phyloP scores from a whole-genome alignment of 2,797 vertebrate genomes.

The Epinephelus coioides region DNA sequence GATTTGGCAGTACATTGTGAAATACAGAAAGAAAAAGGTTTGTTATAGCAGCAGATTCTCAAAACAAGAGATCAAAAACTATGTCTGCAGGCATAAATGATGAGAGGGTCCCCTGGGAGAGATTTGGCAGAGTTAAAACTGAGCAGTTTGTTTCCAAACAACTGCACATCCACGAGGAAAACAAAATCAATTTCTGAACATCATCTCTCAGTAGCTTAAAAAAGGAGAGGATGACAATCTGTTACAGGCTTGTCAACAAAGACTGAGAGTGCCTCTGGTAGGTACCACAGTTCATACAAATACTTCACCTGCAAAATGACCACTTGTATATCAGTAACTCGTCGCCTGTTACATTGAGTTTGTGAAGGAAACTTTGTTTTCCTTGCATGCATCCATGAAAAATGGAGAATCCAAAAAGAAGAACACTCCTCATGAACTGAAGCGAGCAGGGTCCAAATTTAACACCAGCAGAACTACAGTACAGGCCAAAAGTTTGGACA shows the following conservation, averaged over 20 bases:
- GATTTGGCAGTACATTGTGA: slow-evolving; percentile 40
- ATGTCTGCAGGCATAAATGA: slow-evolving; percentile 25
- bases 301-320: no score
- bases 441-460: no score
- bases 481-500: no score
- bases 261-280: slow-evolving; percentile 13
- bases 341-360: no score
- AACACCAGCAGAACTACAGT: no score
- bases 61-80: slow-evolving; percentile 48
- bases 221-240: neutral
- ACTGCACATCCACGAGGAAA: neutral
- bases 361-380: no score
- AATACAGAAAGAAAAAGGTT: slow-evolving; percentile 23
- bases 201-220: neutral
- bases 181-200: neutral
- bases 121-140: slow-evolving; percentile 21
- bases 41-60: slow-evolving; percentile 29
- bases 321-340: no score
- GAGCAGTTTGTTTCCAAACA: slow-evolving; percentile 34
- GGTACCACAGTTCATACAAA: slow-evolving; percentile 4
- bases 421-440: no score
- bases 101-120: slow-evolving; percentile 22
- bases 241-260: neutral
- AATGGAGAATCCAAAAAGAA: no score
- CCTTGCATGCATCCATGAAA: no score